Evolutionary conservation across 2,888 invertebrate genomes (phyloP), one percentile per base, ranked within the genome.

Genomic region (Macaria liturata): DNA sequence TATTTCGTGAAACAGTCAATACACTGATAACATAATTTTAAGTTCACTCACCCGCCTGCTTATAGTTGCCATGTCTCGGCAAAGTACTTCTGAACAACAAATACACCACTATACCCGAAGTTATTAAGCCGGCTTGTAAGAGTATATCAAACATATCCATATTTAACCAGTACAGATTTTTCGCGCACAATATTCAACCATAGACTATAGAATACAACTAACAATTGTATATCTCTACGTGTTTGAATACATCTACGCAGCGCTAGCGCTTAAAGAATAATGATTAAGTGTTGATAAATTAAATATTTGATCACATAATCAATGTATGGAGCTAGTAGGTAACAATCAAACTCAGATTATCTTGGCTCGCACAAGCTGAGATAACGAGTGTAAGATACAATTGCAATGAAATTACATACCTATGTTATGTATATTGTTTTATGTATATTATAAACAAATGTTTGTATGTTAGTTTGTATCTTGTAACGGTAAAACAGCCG

Each of bases 91-190:
- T 81, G 49, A 88, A 73, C 55, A 87, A 69, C 44, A 90, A 75
- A 68, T 90, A 91, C 1, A 71, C 66, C 31, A 86, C 88, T 47
- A 90, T 62, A 9, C 75, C 81, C 32, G 75, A 68, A 0, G 86
- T 87, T 49, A 87, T 80, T 42, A 88, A 61, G 0, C 89, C 89
- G 1, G 79, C 75, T 64, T 85, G 81, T 1, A 87, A 66, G 0
- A 90, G 68, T 3, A 90, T 53, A 57, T 88, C 86, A 39, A 83
- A 83, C 39, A 88, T 48, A 74, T 86, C 85, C 87, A 88, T 89
- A 4, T 32, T 9, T 30, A 39, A 5, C 20, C 32, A n/a, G 30
- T 20, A 20, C 2, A 20, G 20, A 20, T 20, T 20, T 20, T 20
- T n/a, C n/a, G n/a, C n/a, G n/a, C n/a, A n/a, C 85, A 87, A 88